These are phyloP conservation scores for Rana temporaria DNA, from an alignment of 2,113 vertebrate genomes.

Conservation along the genomic window DNA sequence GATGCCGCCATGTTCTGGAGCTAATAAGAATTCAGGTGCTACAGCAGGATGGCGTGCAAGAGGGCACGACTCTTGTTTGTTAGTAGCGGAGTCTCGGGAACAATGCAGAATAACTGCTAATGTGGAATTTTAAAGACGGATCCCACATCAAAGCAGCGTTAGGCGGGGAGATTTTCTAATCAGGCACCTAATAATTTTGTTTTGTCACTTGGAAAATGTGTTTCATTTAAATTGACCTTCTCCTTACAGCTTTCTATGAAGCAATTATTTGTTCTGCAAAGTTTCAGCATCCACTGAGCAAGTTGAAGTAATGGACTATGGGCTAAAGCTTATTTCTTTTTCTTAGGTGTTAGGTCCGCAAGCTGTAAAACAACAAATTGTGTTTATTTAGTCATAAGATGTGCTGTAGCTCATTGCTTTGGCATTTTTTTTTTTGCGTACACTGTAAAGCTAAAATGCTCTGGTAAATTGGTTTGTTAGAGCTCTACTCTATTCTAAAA, in stretches of 20 bases:
- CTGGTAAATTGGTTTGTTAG: no score
- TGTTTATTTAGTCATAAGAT: background rate
- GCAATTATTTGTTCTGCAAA: constrained; percentile 69
- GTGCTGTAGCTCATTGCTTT: no score
- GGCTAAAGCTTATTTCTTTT: background rate
- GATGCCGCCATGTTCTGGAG: constrained; percentile 9
- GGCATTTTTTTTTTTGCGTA: no score
- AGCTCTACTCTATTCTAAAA: no score
- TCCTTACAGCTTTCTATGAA: constrained; percentile 64
- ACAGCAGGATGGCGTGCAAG: constrained; percentile 18
- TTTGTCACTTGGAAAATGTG: constrained; percentile 67
- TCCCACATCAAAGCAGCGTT: constrained; percentile 65
- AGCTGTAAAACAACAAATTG: background rate
- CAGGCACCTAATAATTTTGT: constrained; percentile 71
- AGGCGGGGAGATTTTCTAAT: constrained; percentile 69
- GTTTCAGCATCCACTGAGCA: constrained; percentile 63
- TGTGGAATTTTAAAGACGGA: constrained; percentile 64
- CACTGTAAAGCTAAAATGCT: no score
- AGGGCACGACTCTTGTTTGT: constrained; percentile 35
- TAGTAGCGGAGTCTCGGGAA: constrained; percentile 34
- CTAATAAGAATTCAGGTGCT: constrained; percentile 40
- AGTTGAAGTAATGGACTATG: constrained; percentile 64
- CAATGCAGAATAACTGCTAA: constrained; percentile 64
- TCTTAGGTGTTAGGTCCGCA: constrained; percentile 4
- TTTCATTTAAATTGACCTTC: constrained; percentile 71